Conservation (phyloP, 2,797 vertebrate genomes). For the Triplophysa bombifrons region DNA sequence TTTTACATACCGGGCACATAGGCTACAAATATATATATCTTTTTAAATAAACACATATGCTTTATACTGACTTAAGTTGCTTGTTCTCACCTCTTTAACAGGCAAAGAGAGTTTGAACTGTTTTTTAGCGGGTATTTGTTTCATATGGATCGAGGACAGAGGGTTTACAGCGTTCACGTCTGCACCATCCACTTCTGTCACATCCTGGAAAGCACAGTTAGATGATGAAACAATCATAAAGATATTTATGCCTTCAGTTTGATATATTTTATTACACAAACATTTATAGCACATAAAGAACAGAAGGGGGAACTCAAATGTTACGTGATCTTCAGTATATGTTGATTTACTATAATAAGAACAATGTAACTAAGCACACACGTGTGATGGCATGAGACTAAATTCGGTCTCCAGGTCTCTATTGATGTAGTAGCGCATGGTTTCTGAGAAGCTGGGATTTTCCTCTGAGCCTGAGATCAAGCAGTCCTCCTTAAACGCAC, state of each 20-base stretch:
- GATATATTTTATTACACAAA: neutral
- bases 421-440: slow-evolving; percentile 75
- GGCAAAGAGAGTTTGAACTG: slow-evolving; percentile 46
- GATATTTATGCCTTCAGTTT: neutral
- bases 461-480: slow-evolving; percentile 8
- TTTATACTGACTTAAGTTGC: neutral
- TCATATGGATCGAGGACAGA: neutral
- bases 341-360: neutral
- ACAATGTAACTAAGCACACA: neutral
- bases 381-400: slow-evolving; percentile 12
- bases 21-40: too few species aligned
- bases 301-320: neutral
- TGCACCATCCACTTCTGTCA: neutral
- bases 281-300: neutral
- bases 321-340: neutral
- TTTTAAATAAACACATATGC: neutral
- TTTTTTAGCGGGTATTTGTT: neutral
- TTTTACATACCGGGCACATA: too few species aligned
- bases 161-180: neutral
- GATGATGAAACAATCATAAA: neutral
- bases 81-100: slow-evolving; percentile 36
- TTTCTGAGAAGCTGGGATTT: neutral
- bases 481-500: slow-evolving; percentile 75
- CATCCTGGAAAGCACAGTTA: neutral
- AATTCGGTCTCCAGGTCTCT: slow-evolving; percentile 65